Percentiles rank a stretch among this genome's conserved stretches.
Conservation (phyloP, 2,113 vertebrate species). For the Bostrychus sinensis region DNA sequence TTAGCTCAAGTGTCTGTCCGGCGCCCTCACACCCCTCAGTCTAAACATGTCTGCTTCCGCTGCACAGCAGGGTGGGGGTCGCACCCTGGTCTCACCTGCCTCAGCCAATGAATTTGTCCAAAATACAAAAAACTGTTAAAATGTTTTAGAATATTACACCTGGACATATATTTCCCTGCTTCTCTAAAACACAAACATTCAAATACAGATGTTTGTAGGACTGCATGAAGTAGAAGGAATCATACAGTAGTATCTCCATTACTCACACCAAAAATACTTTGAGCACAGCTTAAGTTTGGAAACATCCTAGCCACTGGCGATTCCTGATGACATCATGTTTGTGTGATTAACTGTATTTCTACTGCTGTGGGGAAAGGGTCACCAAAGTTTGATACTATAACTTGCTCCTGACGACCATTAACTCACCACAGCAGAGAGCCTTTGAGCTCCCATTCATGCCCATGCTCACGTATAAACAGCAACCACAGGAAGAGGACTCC, state of each 20-base stretch:
- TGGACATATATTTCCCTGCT: neutral
- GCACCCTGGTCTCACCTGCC: conserved; percentile 55
- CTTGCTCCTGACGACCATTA: conserved; percentile 63
- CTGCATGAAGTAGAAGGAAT: neutral
- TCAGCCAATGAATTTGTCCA: conserved; percentile 16
- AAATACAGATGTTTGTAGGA: conserved; percentile 7
- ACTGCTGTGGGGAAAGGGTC: conserved; percentile 57
- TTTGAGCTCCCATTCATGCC: conserved; percentile 14
- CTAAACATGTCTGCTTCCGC: conserved; percentile 63
- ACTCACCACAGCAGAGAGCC: conserved; percentile 35
- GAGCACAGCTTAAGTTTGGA: conserved; percentile 61
- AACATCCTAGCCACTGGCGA: conserved; percentile 72
- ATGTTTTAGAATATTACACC: neutral
- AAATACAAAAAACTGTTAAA: conserved; percentile 4
- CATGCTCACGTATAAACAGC: conserved; percentile 25
- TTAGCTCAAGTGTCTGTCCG: conserved; percentile 73
- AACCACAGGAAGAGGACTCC: conserved; percentile 60
- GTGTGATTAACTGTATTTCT: conserved; percentile 70
- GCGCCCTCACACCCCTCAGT: conserved; percentile 67
- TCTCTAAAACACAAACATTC: conserved; percentile 42
- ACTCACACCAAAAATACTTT: conserved; percentile 35
- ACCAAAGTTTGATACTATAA: conserved; percentile 66
- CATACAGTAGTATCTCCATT: conserved; percentile 21
- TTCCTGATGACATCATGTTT: conserved; percentile 74
- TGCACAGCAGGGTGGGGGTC: conserved; percentile 38